Evolutionary conservation across 2,888 invertebrate genomes (phyloP), one percentile per base, ranked within the genome.

Genomic region (Dendrolimus pini): DNA sequence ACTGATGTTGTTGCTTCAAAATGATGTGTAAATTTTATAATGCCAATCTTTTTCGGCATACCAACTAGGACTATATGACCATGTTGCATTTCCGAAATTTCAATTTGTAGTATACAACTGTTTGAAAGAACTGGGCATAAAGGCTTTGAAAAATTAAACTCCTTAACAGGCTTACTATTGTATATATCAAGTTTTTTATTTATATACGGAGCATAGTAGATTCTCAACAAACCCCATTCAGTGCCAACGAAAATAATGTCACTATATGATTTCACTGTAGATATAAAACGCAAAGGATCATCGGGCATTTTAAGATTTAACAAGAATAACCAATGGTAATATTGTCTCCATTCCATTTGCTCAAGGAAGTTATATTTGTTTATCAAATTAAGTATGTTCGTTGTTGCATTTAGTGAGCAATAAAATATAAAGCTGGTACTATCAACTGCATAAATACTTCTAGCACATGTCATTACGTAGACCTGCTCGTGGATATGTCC

Each of bases 11-110:
- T 66, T 7, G 67, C 58, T 55, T 76, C 74, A 42, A 78, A 79
- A 2, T 61, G 65, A 59, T 89, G 83, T 0, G 57, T 67, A 41
- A 80, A 87, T n/a, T 76, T 75, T 0, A 89, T 54, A 0, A 83
- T 67, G 0, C 79, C 82, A 9, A 89, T 75, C 63, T 88, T 86
- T 57, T 84, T 83, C 0, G 85, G 86, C 87, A 88, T 86, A 0
- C 77, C 88, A 0, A 86, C 80, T 1, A 86, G 60, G 0, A 89
- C 74, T 0, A 66, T 79, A 57, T 89, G 89, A 0, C 85, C 82
- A 1, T 78, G 72, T 53, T 78, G 75, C 0, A 65, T 62, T 67
- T 89, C 89, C 0, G 78, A 54, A 0, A 84, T 76, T 55, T 89
- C 88, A 7, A 89, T 76, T 59, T 79, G 74, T 0, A 84, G 58